These are phyloP conservation scores for Prionailurus viverrinus DNA, from an alignment of 2,113 vertebrate genomes.

Conservation along the genomic window DNA sequence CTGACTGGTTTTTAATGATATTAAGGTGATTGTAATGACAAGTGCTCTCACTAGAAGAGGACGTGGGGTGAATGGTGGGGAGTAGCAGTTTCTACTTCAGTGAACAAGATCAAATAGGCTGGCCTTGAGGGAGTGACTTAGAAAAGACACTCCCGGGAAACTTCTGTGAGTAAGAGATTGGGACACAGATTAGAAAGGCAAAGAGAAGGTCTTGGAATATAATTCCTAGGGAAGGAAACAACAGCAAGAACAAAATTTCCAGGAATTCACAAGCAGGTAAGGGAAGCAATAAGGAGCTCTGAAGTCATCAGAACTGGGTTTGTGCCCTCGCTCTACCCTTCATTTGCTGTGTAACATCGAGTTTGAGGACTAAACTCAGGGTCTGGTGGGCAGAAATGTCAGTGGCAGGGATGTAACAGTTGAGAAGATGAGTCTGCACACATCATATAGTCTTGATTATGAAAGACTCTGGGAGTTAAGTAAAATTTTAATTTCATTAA, in stretches of 20 bases:
- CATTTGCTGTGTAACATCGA: not conserved
- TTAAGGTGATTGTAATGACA: slow-evolving; percentile 6
- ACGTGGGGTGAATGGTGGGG: not conserved
- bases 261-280: rapidly evolving
- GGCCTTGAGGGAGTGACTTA: not conserved
- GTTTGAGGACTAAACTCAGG: not conserved
- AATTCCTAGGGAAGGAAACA: not conserved
- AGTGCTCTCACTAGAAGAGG: not conserved
- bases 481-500: not conserved
- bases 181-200: not conserved
- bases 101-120: not conserved
- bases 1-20: slow-evolving; percentile 4
- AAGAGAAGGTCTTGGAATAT: not conserved
- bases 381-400: not conserved
- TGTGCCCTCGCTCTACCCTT: not conserved
- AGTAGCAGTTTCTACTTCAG: not conserved
- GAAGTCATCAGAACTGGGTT: not conserved
- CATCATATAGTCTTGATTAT: not conserved
- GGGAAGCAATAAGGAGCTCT: not conserved
- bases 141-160: not conserved
- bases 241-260: rapidly evolving
- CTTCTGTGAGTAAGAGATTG: not conserved
- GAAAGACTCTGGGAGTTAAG: not conserved
- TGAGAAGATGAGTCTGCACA: not conserved
- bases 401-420: rapidly evolving